Evolutionary conservation across 2,113 vertebrate genomes (phyloP), one percentile per base, ranked within the genome.

Genomic region (Montifringilla adamsi): DNA sequence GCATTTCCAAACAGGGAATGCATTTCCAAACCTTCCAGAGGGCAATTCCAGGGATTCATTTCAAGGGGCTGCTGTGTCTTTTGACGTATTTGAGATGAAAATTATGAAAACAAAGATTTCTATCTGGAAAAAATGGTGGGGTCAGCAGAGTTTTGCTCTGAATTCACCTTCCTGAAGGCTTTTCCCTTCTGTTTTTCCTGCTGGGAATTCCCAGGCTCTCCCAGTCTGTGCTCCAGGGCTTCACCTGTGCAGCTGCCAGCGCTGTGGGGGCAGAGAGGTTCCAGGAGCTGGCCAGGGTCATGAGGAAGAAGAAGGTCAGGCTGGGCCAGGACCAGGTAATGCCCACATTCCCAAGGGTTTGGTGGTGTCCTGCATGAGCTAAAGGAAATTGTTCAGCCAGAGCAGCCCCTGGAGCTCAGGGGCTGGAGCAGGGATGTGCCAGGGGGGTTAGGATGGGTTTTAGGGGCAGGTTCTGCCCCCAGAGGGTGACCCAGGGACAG

Each of bases 291-390:
- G 96, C 95, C 75, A 79, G 81, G 58, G 88, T n/a, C 22, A 84
- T 97, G 95, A 94, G 85, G 72, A 41, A 26, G 52, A 94, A 96
- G 75, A 78, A 95, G 0, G 94, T 96, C 67, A 47, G 37, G 7
- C 93, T 98, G 15, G 95, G 39, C 20, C 82, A 69, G 78, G 93
- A 96, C 15, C 96, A 98, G 97, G 98, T 98, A 31, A 92, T 78
- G 18, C 18, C 19, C 4, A 0, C 6, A 0, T 76, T 39, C 28
- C 3, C 1, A 14, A 33, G 37, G 27, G 8, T 60, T 55, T 69
- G 69, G 7, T 15, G 20, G 1, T 83, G 58, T 53, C 37, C 6
- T n/a, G 18, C 31, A 44, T 37, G 11, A 10, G 2, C 27, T 18
- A 6, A 3, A 10, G 31, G n/a, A 19, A 14, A 7, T 52, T 35